A percentile compares a stretch with the other conserved stretches of the same genome.
phyloP scores from a whole-genome alignment of 1,140 invertebrate species.

The Carcinoscorpius rotundicauda region DNA sequence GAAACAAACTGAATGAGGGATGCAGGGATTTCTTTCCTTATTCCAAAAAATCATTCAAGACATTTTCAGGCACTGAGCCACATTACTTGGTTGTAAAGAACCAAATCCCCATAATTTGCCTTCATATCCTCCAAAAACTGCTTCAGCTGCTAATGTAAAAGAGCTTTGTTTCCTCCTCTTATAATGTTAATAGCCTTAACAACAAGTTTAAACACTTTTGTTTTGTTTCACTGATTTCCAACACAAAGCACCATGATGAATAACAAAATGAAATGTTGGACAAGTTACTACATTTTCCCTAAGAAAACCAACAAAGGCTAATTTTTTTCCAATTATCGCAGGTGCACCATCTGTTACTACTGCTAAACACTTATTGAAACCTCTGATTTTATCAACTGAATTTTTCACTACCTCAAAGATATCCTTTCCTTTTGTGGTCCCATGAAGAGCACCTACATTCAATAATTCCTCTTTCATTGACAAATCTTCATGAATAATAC shows the following conservation, averaged over 20 bases:
- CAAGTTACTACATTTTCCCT: constrained; percentile 6
- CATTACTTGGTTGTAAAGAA: constrained; percentile 8
- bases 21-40: constrained; percentile 12
- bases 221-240: constrained; percentile 5
- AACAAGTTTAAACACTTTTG: neutral
- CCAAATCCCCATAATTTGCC: constrained; percentile 9
- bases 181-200: constrained; percentile 6
- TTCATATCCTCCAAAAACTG: neutral
- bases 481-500: too few species aligned
- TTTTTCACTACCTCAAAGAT: too few species aligned
- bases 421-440: too few species aligned
- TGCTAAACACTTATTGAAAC: constrained; percentile 1
- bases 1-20: constrained; percentile 1
- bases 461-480: too few species aligned
- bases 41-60: constrained; percentile 12
- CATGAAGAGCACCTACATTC: too few species aligned
- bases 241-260: constrained; percentile 6
- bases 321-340: neutral
- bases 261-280: constrained; percentile 5
- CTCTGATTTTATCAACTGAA: too few species aligned
- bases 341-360: constrained; percentile 2
- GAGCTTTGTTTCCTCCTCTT: too few species aligned
- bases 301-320: neutral
- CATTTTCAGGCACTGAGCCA: constrained; percentile 13
- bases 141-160: constrained; percentile 9